These are phyloP conservation scores for Gobio gobio DNA, from an alignment of 2,113 vertebrate genomes.

Conservation along the genomic window DNA sequence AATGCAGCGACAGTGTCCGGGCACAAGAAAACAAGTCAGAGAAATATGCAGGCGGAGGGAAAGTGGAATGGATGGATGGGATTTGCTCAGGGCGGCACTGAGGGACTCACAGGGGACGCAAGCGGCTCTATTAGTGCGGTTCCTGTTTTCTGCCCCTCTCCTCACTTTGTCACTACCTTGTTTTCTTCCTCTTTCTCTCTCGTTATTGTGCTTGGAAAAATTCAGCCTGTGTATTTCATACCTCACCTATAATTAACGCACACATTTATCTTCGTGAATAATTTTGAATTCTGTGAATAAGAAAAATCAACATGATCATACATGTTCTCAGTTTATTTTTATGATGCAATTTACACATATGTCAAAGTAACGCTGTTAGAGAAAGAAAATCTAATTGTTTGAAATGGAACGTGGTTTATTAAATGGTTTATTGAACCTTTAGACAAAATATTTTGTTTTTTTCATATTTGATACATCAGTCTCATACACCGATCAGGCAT, in stretches of 20 bases:
- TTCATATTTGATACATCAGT: background rate
- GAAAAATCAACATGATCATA: background rate
- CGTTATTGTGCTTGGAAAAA: conserved; percentile 13
- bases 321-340: background rate
- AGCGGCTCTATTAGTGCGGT: conserved; percentile 14
- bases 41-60: conserved; percentile 47
- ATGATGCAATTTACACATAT: background rate
- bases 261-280: background rate
- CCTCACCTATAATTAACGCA: background rate
- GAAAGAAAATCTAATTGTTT: background rate
- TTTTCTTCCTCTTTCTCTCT: conserved; percentile 35
- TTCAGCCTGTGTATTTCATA: background rate
- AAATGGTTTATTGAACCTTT: background rate
- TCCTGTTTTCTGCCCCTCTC: background rate
- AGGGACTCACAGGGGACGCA: conserved; percentile 5
- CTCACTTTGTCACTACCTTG: conserved; percentile 32
- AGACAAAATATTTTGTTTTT: background rate
- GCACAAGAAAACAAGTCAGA: conserved; percentile 46
- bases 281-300: background rate
- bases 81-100: conserved; percentile 24
- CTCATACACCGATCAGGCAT: background rate
- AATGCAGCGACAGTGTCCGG: conserved; percentile 31
- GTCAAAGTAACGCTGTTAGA: background rate
- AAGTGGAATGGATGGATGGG: conserved; percentile 38
- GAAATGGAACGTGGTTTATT: background rate